Percentiles rank a stretch among this genome's conserved stretches.
phyloP scores from a whole-genome alignment of 2,113 vertebrate genomes.

The Eidolon helvum region DNA sequence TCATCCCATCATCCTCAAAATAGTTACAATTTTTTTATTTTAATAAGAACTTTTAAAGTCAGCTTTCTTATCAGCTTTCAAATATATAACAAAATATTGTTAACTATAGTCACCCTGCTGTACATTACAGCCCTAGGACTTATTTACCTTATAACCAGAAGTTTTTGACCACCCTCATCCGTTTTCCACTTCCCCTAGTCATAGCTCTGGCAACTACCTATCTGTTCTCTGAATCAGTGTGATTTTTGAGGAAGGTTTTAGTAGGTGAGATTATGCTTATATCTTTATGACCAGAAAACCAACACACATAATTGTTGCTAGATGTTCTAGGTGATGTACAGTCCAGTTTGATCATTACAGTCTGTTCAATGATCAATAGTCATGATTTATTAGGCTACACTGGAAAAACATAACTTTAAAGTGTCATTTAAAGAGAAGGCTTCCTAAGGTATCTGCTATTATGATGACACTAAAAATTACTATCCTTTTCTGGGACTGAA shows the following conservation, averaged over 20 bases:
- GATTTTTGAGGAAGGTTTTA: neutral
- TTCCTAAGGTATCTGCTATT: neutral
- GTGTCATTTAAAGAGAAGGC: neutral
- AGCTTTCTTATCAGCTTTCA: neutral
- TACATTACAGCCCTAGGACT: neutral
- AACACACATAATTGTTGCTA: neutral
- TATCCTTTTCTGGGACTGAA: neutral
- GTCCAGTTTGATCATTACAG: neutral
- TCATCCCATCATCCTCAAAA: neutral
- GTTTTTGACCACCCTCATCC: neutral
- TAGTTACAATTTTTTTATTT: neutral
- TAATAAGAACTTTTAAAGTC: neutral
- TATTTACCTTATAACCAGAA: neutral
- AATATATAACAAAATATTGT: neutral
- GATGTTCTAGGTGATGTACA: neutral
- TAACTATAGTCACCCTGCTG: neutral
- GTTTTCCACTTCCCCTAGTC: neutral
- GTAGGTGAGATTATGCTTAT: neutral
- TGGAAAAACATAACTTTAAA: neutral
- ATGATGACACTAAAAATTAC: neutral
- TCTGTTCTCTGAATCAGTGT: neutral
- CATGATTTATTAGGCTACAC: neutral
- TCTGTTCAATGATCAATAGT: neutral
- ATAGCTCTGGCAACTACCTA: neutral
- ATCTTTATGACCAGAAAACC: neutral